Base-by-base conservation (phyloP, 35 echinoderm and acorn worm species). In the Holothuria glaberrima region DNA sequence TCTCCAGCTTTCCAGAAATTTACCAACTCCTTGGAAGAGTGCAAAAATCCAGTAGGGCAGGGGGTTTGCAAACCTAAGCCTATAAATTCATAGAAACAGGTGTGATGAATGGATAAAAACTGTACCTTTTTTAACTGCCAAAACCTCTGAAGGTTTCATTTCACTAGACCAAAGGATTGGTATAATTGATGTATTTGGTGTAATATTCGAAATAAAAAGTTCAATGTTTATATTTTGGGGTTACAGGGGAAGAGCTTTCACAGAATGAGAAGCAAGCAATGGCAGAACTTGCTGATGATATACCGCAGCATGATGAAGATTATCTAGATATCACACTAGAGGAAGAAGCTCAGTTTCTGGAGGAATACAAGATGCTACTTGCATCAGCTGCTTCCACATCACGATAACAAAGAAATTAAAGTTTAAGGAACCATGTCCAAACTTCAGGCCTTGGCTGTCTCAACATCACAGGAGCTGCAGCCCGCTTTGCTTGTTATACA, bases 261-360 rank as follows among this genome's bases (percentile, higher is more conserved):
- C 82, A 92, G 4, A 92, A 98, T 24, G 89, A 98, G 82, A 72
- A 94, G 44, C 33, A 90, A 86, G 92, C 92, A 7, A 86, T 98
- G 10, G 90, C 88, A 13, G 92, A 98, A 28, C 60, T 98, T 19
- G 71, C 71, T 44, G 87, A 90, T 21, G 92, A 98, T 58, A 98
- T 94, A 62, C 90, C 92, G 1, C 87, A 98, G 58, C 93, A 98
- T 83, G 92, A 98, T 58, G 92, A 98, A 87, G 95, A 98, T 76
- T 94, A 98, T 63, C 86, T 98, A 12, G 93, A 98, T 67, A 36
- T 94, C 16, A 92, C 92, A 20, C 82, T 98, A n/a, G 90, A 98
- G 22, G 95, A 98, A 63, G 95, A 98, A 66, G 90, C 92, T 13
- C 71, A 79, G 14, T 92, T 94, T 65, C 92, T 98, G 62, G 87